A percentile compares a stretch with the other conserved stretches of the same genome.
These are phyloP conservation scores for Rhabdomys pumilio DNA, from an alignment of 2,797 vertebrate species.

Conservation along the genomic window DNA sequence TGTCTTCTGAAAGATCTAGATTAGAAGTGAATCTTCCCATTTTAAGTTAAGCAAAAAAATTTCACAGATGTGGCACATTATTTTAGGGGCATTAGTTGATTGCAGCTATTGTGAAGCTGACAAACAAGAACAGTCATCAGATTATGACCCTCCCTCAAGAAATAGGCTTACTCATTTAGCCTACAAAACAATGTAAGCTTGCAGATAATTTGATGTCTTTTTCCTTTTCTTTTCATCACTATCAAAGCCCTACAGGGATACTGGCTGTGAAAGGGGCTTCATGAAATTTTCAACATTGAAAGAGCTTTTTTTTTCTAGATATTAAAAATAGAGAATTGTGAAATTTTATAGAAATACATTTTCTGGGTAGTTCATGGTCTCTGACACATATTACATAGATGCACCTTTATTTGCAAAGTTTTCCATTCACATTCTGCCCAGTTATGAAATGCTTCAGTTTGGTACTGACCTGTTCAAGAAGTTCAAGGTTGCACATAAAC, in stretches of 20 bases:
- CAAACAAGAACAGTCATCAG: background rate
- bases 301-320: background rate
- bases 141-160: background rate
- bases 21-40: background rate
- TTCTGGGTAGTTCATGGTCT: background rate
- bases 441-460: slow-evolving; percentile 36
- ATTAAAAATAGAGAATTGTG: background rate
- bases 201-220: background rate
- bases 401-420: background rate
- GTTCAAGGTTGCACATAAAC: background rate
- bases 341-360: slow-evolving; percentile 6
- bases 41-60: background rate
- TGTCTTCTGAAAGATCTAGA: background rate
- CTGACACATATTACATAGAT: background rate
- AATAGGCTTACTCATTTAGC: background rate
- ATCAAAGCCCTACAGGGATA: background rate
- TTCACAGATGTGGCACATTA: background rate
- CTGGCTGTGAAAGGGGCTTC: background rate
- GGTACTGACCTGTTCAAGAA: background rate
- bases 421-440: background rate
- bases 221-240: background rate
- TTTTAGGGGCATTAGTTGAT: no score
- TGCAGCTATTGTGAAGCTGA: background rate
- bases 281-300: background rate
- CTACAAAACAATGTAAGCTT: background rate